phyloP scores from a whole-genome alignment of 2,888 invertebrate genomes.

The Priocnemis perturbator region DNA sequence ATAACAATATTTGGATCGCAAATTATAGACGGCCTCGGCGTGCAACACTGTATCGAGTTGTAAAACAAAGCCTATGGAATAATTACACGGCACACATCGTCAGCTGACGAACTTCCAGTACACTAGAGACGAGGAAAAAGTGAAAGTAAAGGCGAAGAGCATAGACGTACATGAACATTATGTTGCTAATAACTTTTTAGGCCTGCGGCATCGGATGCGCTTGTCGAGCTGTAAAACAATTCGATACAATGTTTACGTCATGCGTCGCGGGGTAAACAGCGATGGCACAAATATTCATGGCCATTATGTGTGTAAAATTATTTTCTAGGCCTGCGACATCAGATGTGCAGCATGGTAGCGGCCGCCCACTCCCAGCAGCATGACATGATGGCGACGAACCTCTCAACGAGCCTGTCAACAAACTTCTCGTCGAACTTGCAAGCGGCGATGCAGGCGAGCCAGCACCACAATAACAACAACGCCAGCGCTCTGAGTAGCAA shows the following conservation, averaged over 20 bases:
- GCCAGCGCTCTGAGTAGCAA: constrained; percentile 56
- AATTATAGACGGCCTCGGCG: not conserved
- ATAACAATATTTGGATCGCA: not conserved
- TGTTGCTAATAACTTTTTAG: no score
- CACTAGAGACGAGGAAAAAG: no score
- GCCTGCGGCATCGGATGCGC: no score
- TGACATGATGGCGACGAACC: constrained; percentile 76
- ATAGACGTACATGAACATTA: no score
- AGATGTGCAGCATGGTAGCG: constrained; percentile 90
- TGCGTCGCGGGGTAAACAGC: no score
- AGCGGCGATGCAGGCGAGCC: constrained; percentile 76
- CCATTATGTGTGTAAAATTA: not conserved
- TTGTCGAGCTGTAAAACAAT: no score
- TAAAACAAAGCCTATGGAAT: not conserved
- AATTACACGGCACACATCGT: not conserved
- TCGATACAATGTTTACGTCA: no score
- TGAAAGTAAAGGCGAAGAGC: no score
- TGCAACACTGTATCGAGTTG: not conserved
- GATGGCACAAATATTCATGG: no score
- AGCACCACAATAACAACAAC: constrained; percentile 73
- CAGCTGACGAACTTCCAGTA: not conserved
- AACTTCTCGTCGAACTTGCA: constrained; percentile 68
- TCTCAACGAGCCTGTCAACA: constrained; percentile 75
- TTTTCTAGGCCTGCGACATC: constrained; percentile 82
- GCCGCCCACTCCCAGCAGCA: constrained; percentile 77